These are phyloP conservation scores for Euschistus heros DNA, from an alignment of 1,140 invertebrate species.

Conservation along the genomic window DNA sequence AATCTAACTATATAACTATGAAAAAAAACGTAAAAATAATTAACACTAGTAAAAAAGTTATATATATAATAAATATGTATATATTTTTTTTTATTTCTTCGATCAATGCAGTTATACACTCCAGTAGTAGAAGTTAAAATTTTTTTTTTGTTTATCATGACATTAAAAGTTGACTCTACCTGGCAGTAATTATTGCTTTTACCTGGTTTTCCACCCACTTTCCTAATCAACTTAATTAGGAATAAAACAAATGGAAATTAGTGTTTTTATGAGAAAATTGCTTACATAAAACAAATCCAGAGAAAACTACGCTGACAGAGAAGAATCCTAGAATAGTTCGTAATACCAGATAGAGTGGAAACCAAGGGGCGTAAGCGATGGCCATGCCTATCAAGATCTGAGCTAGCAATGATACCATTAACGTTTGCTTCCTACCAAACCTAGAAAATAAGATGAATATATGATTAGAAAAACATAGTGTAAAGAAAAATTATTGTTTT, in stretches of 20 bases:
- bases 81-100: neutral
- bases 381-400: constrained; percentile 49
- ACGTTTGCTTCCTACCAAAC: constrained; percentile 61
- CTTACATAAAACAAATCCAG: constrained; percentile 51
- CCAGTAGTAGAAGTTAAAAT: no score
- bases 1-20: no score
- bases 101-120: no score
- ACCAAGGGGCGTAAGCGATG: constrained; percentile 51
- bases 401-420: constrained; percentile 55
- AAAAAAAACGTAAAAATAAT: neutral
- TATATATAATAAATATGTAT: no score
- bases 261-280: neutral
- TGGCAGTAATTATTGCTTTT: no score
- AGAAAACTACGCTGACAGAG: constrained; percentile 59
- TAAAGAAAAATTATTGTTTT: no score
- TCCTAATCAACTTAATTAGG: no score
- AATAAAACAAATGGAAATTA: no score
- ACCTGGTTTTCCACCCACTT: no score
- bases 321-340: constrained; percentile 52
- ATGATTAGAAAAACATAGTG: neutral
- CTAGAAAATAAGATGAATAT: constrained; percentile 33
- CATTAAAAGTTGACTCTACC: neutral
- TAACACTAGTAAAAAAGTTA: neutral
- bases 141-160: neutral
- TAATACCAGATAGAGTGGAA: constrained; percentile 50